Percentiles rank a stretch among this genome's conserved stretches.
phyloP scores from a whole-genome alignment of 2,113 vertebrate species.

The Lethenteron camtschaticum region DNA sequence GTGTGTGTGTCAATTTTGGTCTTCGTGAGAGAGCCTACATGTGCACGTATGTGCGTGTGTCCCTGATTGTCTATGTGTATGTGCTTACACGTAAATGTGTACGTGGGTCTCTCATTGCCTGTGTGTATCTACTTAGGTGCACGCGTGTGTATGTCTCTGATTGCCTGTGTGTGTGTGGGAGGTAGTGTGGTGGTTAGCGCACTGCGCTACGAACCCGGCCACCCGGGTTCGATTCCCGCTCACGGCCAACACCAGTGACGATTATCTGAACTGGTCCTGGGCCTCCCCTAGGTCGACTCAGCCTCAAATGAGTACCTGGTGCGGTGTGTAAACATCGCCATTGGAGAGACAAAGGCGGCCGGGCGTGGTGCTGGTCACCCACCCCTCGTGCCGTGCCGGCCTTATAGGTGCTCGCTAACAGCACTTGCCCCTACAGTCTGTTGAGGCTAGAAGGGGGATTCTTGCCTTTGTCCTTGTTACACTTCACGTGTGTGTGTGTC shows the following conservation, averaged over 20 bases:
- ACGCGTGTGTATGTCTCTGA: background rate
- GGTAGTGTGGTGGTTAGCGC: background rate
- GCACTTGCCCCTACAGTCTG: too few relatives aligned
- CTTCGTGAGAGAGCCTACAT: background rate
- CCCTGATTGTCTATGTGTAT: background rate
- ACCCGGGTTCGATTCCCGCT: too few relatives aligned
- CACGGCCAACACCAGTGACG: too few relatives aligned
- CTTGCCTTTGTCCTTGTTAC: background rate
- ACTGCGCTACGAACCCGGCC: too few relatives aligned
- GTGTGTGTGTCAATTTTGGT: background rate
- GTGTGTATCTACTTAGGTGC: background rate
- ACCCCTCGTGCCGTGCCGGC: too few relatives aligned
- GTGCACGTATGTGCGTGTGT: background rate
- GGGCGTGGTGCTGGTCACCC: too few relatives aligned
- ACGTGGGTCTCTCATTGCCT: background rate
- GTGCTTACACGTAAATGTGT: background rate
- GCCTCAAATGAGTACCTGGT: too few relatives aligned
- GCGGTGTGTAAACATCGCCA: too few relatives aligned
- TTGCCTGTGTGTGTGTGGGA: background rate
- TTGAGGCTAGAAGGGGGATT: background rate
- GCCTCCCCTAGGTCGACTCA: too few relatives aligned
- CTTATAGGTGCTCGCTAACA: too few relatives aligned
- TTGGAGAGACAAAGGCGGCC: too few relatives aligned
- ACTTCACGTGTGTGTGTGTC: background rate
- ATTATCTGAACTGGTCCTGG: too few relatives aligned